These are phyloP conservation scores for Datnioides undecimradiatus DNA, from an alignment of 2,113 vertebrate species.

Conservation along the genomic window DNA sequence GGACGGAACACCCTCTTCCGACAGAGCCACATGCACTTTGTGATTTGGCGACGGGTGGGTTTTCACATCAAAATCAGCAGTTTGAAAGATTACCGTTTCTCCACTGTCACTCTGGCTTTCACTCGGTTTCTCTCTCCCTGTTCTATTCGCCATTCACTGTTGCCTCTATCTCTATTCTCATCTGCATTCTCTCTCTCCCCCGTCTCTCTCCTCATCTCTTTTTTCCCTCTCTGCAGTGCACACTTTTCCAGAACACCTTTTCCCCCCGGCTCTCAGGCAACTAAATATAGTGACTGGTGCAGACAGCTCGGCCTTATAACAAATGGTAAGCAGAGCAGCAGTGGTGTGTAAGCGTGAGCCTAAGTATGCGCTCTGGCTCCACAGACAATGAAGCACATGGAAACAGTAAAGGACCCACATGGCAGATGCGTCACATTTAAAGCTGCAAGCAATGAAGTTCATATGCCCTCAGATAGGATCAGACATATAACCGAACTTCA, in stretches of 20 bases:
- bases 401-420: neutral
- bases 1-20: neutral
- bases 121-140: neutral
- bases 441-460: neutral
- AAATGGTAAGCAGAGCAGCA: constrained; percentile 68
- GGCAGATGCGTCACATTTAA: neutral
- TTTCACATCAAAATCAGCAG: constrained; percentile 11
- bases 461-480: neutral
- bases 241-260: constrained; percentile 78
- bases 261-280: constrained; percentile 68
- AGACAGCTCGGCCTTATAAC: constrained; percentile 79
- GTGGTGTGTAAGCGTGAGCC: constrained; percentile 27
- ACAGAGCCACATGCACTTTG: neutral
- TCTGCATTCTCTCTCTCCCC: constrained; percentile 38
- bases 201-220: neutral
- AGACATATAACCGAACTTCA: neutral
- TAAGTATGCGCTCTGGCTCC: constrained; percentile 17
- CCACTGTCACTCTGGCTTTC: constrained; percentile 4
- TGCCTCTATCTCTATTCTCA: constrained; percentile 36
- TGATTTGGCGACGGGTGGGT: neutral
- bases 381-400: constrained; percentile 19
- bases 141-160: neutral
- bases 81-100: constrained; percentile 44
- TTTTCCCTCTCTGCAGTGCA: constrained; percentile 62
- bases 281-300: constrained; percentile 84